Base-by-base conservation (phyloP, 2,888 invertebrate genomes). In the Polyploca ridens region DNA sequence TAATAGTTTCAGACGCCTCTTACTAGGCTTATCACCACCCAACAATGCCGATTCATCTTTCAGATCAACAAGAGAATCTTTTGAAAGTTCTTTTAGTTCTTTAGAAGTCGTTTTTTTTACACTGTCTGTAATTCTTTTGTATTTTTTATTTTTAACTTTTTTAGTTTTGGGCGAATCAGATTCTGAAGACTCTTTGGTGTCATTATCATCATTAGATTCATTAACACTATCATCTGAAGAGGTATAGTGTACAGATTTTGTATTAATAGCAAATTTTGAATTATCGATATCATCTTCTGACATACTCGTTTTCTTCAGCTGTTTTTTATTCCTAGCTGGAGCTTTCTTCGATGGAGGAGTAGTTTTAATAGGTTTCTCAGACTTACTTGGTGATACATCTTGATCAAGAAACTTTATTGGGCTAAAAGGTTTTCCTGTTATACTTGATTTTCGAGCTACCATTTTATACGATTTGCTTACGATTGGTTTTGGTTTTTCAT, bases 1-100 rank as follows among this genome's bases (percentile, higher is more conserved):
- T 67, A 96, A 94, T 49, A 96, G 88, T 80, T 96, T 95, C 74
- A 96, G 93, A 68, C 96, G 90, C 65, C 91, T 84, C 74, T 91
- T 92, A 70, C 88, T 90, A n/a, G 90, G 90, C 78, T 93, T 92
- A 71, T 91, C 91, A 67, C 85, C 86, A 54, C 93, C 88, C 58
- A 88, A 62, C 66, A 90, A 74, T 62, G 82, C 75, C 61, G 86
- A 83, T 66, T 87, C 90, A 66, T 94, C 93, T 82, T 91, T 93
- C 10, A 93, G 79, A 77, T 93, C 92, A 66, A 89, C 81, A 16
- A 93, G 76, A 10, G 93, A 93, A 82, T 93, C 92, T 80, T 92
- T 93, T 35, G 93, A 93, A 58, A 94, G 83, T 77, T 92, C 92
- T 83, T 91, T 93, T 65, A 93, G 72, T 81, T 93, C 94, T 75